Base-by-base conservation (phyloP, 2,797 vertebrate species). In the Nasua narica region DNA sequence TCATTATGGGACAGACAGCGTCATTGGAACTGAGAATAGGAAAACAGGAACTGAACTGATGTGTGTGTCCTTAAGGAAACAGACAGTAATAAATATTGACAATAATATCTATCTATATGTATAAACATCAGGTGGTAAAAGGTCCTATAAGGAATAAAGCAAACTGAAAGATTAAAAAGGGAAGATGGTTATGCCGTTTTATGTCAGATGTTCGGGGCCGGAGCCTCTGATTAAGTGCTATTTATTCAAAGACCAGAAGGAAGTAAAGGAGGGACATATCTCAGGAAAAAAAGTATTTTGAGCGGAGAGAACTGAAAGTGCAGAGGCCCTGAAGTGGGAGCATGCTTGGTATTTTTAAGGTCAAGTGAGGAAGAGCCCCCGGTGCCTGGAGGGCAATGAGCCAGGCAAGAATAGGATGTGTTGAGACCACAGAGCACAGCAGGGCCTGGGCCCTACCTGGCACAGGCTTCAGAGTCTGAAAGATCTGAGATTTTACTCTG, bases 1-100 rank as follows among this genome's bases (percentile, higher is more conserved):
- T 93, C 40, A 84, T 97, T 96, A 79, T 72, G n/a, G 92, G 82
- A 78, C 83, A 40, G 65, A 65, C 43, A 50, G 9, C 94, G 40
- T 76, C 62, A 60, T 52, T 82, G 62, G 46, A 89, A 94, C 76
- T 62, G 40, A 11, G 35, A 46, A 46, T 84, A 52, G 23, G 10
- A 76, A 56, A 48, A 67, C 12, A 87, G 35, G 58, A 72, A 62
- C 52, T 37, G 69, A 94, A 46, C 85, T 35, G 60, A 10, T 67
- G 19, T 37, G 37, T 58, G 8, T 87, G 40, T n/a, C 58, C 81
- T 95, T 79, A 84, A 94, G 78, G 94, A 85, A 48, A 91, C 0
- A 29, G 52, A 56, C 46, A 35, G 25, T 67, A 93, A 89, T 96
- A 92, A 70, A 93, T 90, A 93, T 50, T 76, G 83, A 94, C 56